Conservation (phyloP, 2,888 invertebrate species). For the Drosophila anceps region DNA sequence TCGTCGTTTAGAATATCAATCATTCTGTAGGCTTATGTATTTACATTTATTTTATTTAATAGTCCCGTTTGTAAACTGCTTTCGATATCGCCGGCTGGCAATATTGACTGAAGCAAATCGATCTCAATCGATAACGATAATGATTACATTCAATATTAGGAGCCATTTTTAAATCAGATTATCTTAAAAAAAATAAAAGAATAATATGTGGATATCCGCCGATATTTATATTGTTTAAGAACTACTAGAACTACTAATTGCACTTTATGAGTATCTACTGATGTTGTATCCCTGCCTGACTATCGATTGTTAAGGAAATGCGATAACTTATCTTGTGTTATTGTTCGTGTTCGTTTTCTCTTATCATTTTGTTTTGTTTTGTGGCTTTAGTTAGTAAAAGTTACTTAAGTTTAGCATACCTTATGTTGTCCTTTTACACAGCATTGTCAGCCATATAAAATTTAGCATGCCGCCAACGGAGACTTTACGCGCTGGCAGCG, state of each 20-base stretch:
- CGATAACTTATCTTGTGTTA: conserved; percentile 41
- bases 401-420: conserved; percentile 26
- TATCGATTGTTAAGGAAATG: conserved; percentile 8
- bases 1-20: conserved; percentile 35
- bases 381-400: conserved; percentile 40
- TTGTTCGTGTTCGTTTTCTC: conserved; percentile 45
- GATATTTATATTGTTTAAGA: background rate
- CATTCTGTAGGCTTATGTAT: background rate
- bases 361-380: conserved; percentile 58
- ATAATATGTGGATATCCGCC: background rate
- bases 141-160: background rate
- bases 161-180: too few relatives aligned
- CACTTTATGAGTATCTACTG: too few relatives aligned
- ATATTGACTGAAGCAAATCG: background rate
- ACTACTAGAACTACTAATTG: background rate
- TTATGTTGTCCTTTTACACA: conserved; percentile 37
- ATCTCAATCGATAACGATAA: background rate
- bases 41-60: background rate
- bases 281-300: conserved; percentile 19
- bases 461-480: conserved; percentile 76
- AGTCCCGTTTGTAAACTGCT: too few relatives aligned
- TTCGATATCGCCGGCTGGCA: background rate
- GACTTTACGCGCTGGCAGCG: conserved; percentile 65
- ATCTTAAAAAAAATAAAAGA: background rate
- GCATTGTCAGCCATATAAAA: conserved; percentile 2